Base-by-base conservation (phyloP, 1,140 invertebrate genomes). In the Popillia japonica region DNA sequence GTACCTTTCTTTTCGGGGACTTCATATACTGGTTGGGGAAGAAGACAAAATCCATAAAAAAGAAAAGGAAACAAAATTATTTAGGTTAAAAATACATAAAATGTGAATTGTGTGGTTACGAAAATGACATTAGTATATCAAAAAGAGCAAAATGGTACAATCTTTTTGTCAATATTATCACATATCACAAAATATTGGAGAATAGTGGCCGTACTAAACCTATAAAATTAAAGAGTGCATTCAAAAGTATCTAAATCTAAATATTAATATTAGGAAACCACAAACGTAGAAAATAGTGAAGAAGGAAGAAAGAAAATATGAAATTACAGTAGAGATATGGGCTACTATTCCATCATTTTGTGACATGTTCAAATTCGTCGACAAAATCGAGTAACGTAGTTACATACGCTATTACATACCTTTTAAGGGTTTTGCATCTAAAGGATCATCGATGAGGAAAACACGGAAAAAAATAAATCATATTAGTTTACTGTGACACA, bases 21-120 rank as follows among this genome's bases (percentile, higher is more conserved):
- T 74, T 74, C 72, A 34, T 74, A 74, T 74, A 74, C 72, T 74
- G 41, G 34, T 74, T 20, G 72, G 34, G 40, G 41, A 41, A 27
- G 41, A 74, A 74, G 41, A 40, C 72, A 74, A 68, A 68, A 11
- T 40, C 34, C 72, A 74, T 74, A 44, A 42, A 74, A 74, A 74
- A 74, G 27, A 41, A 73, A 73, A 41, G 40, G 23, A 64, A 68
- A 68, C n/a, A 68, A 14, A 68, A 68, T 27, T 68, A 34, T 10
- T 68, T 27, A 68, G 61, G 11, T 27, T 68, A 22, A 23, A 10
- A 22, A 27, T 68, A 68, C 3, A 68, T 68, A 34, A 22, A 23
- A 22, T 27, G 22, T 68, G 11, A 27, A 68, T 68, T 34, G 11
- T 68, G 3, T 55, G 6, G 6, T 55, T 17, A 2, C 48, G 6